Base-by-base conservation (phyloP, 2,797 vertebrate genomes). In the Microctenopoma steveboyesi region DNA sequence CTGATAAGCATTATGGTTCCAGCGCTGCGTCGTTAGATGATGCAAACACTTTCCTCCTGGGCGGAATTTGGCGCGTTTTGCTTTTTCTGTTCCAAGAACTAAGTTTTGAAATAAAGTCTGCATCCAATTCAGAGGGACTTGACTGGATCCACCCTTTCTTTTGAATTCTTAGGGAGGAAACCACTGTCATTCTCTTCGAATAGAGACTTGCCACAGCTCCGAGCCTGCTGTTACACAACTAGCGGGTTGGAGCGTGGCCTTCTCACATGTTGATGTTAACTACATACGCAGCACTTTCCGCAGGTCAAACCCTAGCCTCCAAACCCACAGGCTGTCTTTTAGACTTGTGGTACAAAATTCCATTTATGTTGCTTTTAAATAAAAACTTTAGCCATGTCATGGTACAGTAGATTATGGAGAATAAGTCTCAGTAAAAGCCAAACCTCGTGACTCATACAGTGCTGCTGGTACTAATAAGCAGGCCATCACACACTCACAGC, bases 211-310 rank as follows among this genome's bases (percentile, higher is more conserved):
- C 86, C 80, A n/a, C 81, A 81, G 69, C 78, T 71, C 63, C 7
- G 27, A 69, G 69, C 40, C 64, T 65, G 64, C 78, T 64, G 82
- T 91, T 89, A 82, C 86, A 69, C 86, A 87, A 89, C 72, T 27
- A 25, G 52, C 48, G 81, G 85, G 69, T 78, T 89, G 79, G 83
- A 85, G 63, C 28, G 68, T 62, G 12, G 52, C 82, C 78, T 55
- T 71, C 80, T 84, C 81, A 55, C 82, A 68, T 69, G 77, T 83
- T 88, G 72, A 82, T 78, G 83, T 71, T 76, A 74, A 71, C 74
- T 82, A 57, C 85, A 86, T 52, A 82, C 77, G 48, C 86, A 86
- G 86, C 80, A 88, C 80, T 91, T 89, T 91, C 84, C 67, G 25
- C 60, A 1, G 80, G 79, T 91, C 82, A 81, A 64, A 77, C 68